These are phyloP conservation scores for Peribatodes rhomboidaria DNA, from an alignment of 2,888 invertebrate genomes.

Conservation along the genomic window DNA sequence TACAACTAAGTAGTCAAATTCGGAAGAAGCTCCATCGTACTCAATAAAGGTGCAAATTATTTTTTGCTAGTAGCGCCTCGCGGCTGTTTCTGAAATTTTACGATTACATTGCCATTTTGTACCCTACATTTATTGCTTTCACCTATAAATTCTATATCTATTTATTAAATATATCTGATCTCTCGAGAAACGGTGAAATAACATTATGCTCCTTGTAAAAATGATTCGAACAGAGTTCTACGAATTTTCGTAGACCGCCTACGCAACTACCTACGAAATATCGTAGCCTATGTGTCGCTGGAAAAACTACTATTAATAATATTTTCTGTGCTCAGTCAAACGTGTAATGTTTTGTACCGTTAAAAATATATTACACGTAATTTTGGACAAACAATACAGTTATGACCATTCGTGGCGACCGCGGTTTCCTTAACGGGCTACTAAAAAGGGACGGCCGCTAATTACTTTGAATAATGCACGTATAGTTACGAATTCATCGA, in stretches of 20 bases:
- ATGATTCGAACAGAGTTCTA: slow-evolving; percentile 22
- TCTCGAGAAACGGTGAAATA: too few species aligned
- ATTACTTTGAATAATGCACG: slow-evolving; percentile 74
- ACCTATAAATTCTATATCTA: neutral
- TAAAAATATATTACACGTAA: slow-evolving; percentile 30
- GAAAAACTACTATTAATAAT: slow-evolving; percentile 6
- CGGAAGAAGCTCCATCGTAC: slow-evolving; percentile 25
- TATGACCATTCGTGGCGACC: slow-evolving; percentile 62
- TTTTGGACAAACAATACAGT: slow-evolving; percentile 57
- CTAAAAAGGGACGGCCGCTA: slow-evolving; percentile 70
- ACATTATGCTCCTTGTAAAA: neutral
- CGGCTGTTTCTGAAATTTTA: neutral
- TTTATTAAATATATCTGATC: too few species aligned
- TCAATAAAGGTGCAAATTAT: slow-evolving; percentile 29
- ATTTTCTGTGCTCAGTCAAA: slow-evolving; percentile 9
- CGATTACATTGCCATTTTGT: neutral
- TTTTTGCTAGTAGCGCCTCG: slow-evolving; percentile 26
- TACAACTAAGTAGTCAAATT: slow-evolving; percentile 48
- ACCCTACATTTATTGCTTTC: neutral
- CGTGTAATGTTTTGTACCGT: slow-evolving; percentile 16
- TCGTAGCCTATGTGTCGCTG: neutral
- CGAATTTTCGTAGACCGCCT: slow-evolving; percentile 43
- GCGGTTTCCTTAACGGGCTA: slow-evolving; percentile 63
- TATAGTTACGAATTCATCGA: slow-evolving; percentile 59
- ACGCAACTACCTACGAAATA: slow-evolving; percentile 24